Base-by-base conservation (phyloP, 2,797 vertebrate genomes). In the Antennarius maculatus region DNA sequence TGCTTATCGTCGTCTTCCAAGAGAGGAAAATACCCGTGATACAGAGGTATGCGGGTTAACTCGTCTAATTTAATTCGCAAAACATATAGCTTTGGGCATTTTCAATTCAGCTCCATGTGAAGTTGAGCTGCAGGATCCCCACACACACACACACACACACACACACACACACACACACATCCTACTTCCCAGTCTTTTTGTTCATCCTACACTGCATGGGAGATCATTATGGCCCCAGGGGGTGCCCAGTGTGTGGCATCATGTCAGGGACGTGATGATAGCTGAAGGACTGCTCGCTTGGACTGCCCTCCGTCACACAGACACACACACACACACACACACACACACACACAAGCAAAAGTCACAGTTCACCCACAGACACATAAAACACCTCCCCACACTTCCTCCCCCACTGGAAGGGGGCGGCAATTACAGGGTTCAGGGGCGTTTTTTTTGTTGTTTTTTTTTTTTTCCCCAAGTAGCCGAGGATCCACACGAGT, bases 391-490 rank as follows among this genome's bases (percentile, higher is more conserved):
- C 50, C 54, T 63, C 64, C 64, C 66, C 48, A 28, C 23, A 23
- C 23, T 23, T 23, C 23, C 1, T 23, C 23, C 31, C 31, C 31
- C 31, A 2, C 31, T 8, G 7, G 7, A 5, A 9, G 45, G 78
- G 78, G 73, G 70, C 66, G 52, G 64, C 81, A 89, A 89, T 92
- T 89, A 88, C 72, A 62, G 69, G 73, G 87, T 87, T 89, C 83
- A 85, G 64, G 78, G 90, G 83, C 89, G 73, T 57, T 74, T 84
- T 23, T 23, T 23, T 23, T 23, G 1, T 23, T 1, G 1, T 1
- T 23, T 23, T 23, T 23, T 23, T 1, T 23, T 1, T 23, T 23
- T 23, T 23, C 86, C 70, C 79, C 73, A 18, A 75, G 63, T 67
- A 23, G 69, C 63, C 48, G 6, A 37, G 61, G 72, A 69, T 71